Evolutionary conservation across 2,113 vertebrate species (phyloP).

Genomic region (Hemiscyllium ocellatum): DNA sequence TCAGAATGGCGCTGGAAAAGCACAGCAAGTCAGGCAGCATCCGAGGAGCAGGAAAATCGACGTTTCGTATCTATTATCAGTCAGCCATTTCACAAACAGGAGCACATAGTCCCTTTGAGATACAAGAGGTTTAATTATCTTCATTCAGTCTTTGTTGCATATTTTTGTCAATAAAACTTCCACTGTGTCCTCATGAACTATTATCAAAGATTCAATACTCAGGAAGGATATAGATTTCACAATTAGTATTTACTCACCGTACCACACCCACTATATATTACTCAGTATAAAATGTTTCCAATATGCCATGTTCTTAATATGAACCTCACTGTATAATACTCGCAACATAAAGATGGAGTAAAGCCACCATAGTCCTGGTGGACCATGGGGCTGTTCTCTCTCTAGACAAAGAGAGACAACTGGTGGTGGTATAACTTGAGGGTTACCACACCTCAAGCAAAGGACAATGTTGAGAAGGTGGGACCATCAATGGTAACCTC

Average conservation of each 20-base stretch:
- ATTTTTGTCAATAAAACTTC: not conserved
- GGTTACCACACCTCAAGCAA: no score
- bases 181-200: not conserved
- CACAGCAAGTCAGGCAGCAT: no score
- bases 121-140: not conserved
- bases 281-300: not conserved
- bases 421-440: no score
- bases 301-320: no score
- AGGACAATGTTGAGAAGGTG: no score
- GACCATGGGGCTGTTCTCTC: no score
- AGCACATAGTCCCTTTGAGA: not conserved
- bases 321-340: not conserved
- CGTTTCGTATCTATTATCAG: no score
- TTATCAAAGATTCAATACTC: not conserved
- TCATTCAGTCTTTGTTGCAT: not conserved
- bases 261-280: not conserved
- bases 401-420: no score
- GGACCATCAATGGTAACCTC: no score
- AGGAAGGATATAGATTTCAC: not conserved
- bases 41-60: no score
- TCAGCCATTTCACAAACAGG: not conserved
- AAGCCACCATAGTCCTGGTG: no score
- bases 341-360: not conserved
- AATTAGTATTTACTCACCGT: not conserved
- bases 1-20: no score